Evolutionary conservation across 1,140 invertebrate genomes (phyloP).

Genomic region (Megalonaias nervosa): DNA sequence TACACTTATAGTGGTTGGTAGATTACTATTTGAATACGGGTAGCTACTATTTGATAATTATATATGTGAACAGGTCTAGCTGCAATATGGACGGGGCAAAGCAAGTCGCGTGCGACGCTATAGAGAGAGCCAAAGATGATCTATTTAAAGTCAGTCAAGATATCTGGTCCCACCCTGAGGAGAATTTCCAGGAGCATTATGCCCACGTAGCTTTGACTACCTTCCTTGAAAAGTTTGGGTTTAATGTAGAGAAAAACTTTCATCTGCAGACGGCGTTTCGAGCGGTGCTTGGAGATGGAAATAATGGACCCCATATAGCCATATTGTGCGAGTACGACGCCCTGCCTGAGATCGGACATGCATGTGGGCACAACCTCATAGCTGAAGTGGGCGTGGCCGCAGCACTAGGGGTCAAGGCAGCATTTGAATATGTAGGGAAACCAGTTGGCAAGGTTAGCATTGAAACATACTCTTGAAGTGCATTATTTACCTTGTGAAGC

Average conservation of each 20-base stretch:
- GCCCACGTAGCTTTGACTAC: slow-evolving; percentile 53
- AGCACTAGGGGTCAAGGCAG: slow-evolving; percentile 61
- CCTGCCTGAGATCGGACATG: slow-evolving; percentile 69
- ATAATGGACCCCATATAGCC: slow-evolving; percentile 52
- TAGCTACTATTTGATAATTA: too few species aligned
- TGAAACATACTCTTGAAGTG: too few species aligned
- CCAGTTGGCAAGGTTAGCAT: slow-evolving; percentile 34
- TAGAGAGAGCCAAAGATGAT: slow-evolving; percentile 15
- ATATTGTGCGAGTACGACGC: slow-evolving; percentile 71
- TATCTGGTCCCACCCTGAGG: slow-evolving; percentile 58
- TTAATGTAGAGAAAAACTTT: slow-evolving; percentile 40
- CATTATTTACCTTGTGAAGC: too few species aligned
- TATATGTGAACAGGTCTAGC: too few species aligned
- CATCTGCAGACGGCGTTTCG: background rate
- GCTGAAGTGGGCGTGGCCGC: slow-evolving; percentile 66
- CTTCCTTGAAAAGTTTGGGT: slow-evolving; percentile 47
- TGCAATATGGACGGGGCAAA: slow-evolving; percentile 1
- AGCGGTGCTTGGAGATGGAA: slow-evolving; percentile 1
- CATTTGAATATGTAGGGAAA: slow-evolving; percentile 43
- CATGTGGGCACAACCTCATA: slow-evolving; percentile 71
- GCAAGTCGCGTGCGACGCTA: slow-evolving; percentile 19
- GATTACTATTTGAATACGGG: too few species aligned
- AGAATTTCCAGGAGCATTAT: slow-evolving; percentile 50
- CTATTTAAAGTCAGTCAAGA: slow-evolving; percentile 15
- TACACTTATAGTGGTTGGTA: too few species aligned